These are phyloP conservation scores for Eilema caniola DNA, from an alignment of 2,888 invertebrate genomes.

Conservation along the genomic window DNA sequence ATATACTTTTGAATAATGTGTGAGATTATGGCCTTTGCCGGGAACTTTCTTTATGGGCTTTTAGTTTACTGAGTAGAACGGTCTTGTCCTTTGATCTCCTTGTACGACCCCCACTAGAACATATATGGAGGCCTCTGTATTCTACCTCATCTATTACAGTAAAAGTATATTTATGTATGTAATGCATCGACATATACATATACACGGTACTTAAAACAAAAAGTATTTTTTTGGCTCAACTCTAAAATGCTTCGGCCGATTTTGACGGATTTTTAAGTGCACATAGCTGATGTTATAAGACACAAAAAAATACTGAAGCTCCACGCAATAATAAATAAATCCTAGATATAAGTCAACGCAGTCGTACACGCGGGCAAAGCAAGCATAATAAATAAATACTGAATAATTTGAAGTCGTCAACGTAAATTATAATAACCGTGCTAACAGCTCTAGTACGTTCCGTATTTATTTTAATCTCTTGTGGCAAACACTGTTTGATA, in stretches of 20 bases:
- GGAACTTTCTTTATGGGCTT: neutral
- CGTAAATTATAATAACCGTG: neutral
- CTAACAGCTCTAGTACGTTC: neutral
- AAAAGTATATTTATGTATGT: too few relatives aligned
- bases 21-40: neutral
- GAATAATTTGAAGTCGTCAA: neutral
- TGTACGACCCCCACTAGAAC: neutral
- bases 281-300: neutral
- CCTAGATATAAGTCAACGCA: neutral
- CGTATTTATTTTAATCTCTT: conserved; percentile 13
- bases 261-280: neutral
- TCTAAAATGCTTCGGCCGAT: neutral
- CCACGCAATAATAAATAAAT: too few relatives aligned
- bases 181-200: too few relatives aligned
- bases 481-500: conserved; percentile 16
- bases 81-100: neutral
- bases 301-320: too few relatives aligned
- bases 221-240: too few relatives aligned
- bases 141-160: too few relatives aligned
- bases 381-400: neutral
- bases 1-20: neutral
- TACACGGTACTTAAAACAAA: too few relatives aligned
- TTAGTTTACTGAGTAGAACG: neutral
- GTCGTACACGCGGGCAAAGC: neutral
- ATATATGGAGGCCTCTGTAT: neutral